Evolutionary conservation across 1,140 invertebrate species (phyloP).

Genomic region (Brachionus plicatilis): DNA sequence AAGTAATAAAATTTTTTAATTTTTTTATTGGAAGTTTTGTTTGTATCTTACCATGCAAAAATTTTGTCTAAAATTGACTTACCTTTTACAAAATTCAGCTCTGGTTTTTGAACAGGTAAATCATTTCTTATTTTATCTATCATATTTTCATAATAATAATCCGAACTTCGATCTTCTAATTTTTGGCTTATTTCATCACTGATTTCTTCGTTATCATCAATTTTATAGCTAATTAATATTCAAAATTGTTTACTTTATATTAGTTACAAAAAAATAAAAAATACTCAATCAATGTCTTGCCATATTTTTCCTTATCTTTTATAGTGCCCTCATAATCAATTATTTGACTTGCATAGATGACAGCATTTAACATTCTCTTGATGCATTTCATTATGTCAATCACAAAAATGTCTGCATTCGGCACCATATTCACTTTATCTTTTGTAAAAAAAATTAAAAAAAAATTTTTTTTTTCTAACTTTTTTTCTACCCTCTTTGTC

Average conservation of each 20-base stretch:
- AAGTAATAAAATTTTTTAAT: no score
- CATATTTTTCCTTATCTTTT: constrained; percentile 25
- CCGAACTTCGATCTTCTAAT: not conserved
- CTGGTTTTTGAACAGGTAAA: constrained; percentile 15
- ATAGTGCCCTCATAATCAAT: not conserved
- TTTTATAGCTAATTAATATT: not conserved
- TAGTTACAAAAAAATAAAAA: not conserved
- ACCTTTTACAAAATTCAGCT: not conserved
- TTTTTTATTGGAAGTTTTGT: no score
- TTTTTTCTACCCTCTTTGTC: not conserved
- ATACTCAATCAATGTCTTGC: not conserved
- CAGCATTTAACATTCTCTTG: not conserved
- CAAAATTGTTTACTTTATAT: not conserved
- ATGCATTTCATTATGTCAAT: not conserved
- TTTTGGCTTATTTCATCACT: not conserved
- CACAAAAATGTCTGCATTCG: not conserved
- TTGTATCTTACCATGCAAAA: no score
- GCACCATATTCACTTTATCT: not conserved
- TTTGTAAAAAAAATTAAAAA: not conserved
- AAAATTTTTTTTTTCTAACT: not conserved
- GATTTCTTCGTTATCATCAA: not conserved
- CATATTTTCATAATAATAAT: constrained; percentile 29
- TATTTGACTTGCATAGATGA: not conserved
- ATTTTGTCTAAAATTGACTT: no score
- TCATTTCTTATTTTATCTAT: not conserved